Evolutionary conservation across 2,888 invertebrate species (phyloP), one percentile per base, ranked within the genome.

Genomic region (Tipula helvola): DNA sequence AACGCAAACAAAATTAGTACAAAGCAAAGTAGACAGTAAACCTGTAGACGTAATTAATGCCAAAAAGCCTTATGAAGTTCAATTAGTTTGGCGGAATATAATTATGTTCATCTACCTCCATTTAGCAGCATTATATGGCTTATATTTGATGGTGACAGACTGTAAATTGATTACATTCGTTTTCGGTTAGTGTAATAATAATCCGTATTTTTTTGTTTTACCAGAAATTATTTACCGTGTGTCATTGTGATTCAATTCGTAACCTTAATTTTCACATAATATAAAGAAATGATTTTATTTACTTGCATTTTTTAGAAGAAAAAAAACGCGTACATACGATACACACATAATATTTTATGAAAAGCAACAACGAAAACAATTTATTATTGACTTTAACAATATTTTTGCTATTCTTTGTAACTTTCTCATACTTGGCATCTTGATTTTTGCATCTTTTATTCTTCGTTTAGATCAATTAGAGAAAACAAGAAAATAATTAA

Each of bases 61-160:
- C 85, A 39, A 89, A 0, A 90, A 89, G 44, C 90, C 90, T 83
- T 88, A 88, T 88, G 92, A 93, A 90, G 94, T 95, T 94, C 92
- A 95, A 88, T 94, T 96, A 88, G 96, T 96, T 1, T 96, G 96
- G 96, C 93, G 94, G 90, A 96, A 96, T 90, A 95, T 96, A 0
- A 90, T 95, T 3, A 94, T 94, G 5, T 96, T 96, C 89, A 89
- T 94, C 1, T 94, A 96, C 89, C 92, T 97, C 83, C 96, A 97
- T 90, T 89, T 92, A 5, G 93, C 93, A 0, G 93, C 94, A 0
- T 12, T 95, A 0, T 96, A 95, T 89, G 94, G 94, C 13, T 1
- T 94, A 0, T 94, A 93, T 8, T 89, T 85, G 10, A 0, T 10
- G 12, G 1, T 85, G 13, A 85, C 85, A 13, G 85, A 41, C n/a